A percentile compares a stretch with the other conserved stretches of the same genome.
Conservation (phyloP, 1,140 invertebrate genomes). For the Lasioglossum baleicum region DNA sequence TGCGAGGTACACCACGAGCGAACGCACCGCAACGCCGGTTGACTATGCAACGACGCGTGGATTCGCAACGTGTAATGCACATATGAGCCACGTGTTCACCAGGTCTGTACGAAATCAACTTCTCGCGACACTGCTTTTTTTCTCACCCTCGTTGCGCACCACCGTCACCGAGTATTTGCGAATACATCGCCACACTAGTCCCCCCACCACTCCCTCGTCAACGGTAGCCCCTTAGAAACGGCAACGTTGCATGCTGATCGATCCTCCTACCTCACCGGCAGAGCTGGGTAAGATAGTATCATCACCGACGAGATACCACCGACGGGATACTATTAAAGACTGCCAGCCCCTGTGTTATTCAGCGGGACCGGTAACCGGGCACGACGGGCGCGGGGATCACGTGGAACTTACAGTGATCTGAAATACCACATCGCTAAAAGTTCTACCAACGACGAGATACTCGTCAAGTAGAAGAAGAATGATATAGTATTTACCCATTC, state of each 20-base stretch:
- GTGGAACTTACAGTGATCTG: too few relatives aligned
- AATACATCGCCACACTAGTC: constrained; percentile 10
- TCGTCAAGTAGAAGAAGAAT: too few relatives aligned
- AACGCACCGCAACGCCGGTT: neutral
- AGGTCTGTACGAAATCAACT: constrained; percentile 31
- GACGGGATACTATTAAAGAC: too few relatives aligned
- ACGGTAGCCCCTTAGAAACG: constrained; percentile 23
- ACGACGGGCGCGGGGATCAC: too few relatives aligned
- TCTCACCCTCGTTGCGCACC: constrained; percentile 50
- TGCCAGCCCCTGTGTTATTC: too few relatives aligned
- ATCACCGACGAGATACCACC: too few relatives aligned
- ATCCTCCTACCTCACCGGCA: constrained; percentile 57
- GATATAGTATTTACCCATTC: too few relatives aligned
- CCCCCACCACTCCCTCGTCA: neutral
- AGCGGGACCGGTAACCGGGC: too few relatives aligned
- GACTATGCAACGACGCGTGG: neutral
- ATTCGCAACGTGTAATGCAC: constrained; percentile 25
- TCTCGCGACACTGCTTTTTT: constrained; percentile 46
- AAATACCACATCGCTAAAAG: too few relatives aligned
- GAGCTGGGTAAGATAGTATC: too few relatives aligned
- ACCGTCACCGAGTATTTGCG: constrained; percentile 46
- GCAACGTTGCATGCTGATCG: constrained; percentile 61
- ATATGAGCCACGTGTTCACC: constrained; percentile 59
- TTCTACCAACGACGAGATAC: too few relatives aligned
- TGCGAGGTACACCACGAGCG: neutral